These are phyloP conservation scores for Nerophis lumbriciformis DNA, from an alignment of 2,113 vertebrate genomes.

Conservation along the genomic window DNA sequence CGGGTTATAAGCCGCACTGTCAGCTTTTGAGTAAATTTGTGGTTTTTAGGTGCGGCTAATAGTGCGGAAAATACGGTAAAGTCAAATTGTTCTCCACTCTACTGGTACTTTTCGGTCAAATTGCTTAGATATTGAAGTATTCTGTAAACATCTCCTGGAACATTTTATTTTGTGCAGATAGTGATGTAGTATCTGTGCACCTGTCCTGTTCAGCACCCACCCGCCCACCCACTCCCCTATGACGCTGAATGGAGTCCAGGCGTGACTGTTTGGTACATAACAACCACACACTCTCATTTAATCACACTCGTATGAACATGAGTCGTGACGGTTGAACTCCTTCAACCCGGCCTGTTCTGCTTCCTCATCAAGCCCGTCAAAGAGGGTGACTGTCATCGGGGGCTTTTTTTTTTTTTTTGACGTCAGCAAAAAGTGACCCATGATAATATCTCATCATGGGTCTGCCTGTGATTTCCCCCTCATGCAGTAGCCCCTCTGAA, in stretches of 20 bases:
- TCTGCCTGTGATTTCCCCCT: constrained; percentile 24
- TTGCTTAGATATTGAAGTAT: too few species aligned
- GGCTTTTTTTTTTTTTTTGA: neutral
- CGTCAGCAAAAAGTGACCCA: neutral
- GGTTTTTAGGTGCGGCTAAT: too few species aligned
- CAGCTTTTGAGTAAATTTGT: too few species aligned
- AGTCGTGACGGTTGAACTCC: constrained; percentile 27
- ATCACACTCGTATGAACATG: constrained; percentile 46
- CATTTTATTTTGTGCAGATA: neutral
- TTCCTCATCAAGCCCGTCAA: neutral
- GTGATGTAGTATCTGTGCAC: constrained; percentile 36
- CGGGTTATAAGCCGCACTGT: too few species aligned
- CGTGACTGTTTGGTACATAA: constrained; percentile 60
- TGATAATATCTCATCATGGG: constrained; percentile 26
- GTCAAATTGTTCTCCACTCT: too few species aligned
- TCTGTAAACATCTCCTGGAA: neutral
- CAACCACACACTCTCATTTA: constrained; percentile 45
- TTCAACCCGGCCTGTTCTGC: constrained; percentile 14
- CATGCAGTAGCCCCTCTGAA: constrained; percentile 38
- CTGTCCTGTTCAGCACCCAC: constrained; percentile 50
- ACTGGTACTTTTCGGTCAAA: neutral
- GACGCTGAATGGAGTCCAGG: constrained; percentile 46
- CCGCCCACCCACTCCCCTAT: constrained; percentile 42
- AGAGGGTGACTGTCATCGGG: neutral
- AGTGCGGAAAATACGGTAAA: too few species aligned